Base-by-base conservation (phyloP, 1,140 invertebrate genomes). In the Pseudoatta argentina region DNA sequence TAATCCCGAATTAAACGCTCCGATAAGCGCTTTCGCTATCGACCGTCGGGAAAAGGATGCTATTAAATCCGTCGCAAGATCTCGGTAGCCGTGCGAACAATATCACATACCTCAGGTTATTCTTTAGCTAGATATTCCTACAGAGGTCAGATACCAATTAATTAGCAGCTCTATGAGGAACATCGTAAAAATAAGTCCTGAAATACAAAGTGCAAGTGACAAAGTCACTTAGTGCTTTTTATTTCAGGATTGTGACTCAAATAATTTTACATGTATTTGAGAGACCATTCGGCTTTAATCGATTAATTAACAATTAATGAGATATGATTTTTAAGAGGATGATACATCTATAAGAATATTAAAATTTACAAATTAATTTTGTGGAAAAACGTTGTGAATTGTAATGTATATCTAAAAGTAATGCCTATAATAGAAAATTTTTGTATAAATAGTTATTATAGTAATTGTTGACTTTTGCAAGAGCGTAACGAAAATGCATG, bases 1-100 rank as follows among this genome's bases (percentile, higher is more conserved):
- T 93, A 91, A 93, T 87, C 86, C 86, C 86, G 87, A 93, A 91
- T 92, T 92, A 92, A 93, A 92, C 87, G 86, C 76, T 55, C 78
- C 85, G 77, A 71, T 77, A 86, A 92, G 64, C 91, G 66, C 71
- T 83, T 73, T 75, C 88, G 44, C 85, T 72, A 83, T 83, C 79
- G 79, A 83, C 18, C 61, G 59, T 48, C n/a, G 27, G 27, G 27
- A 30, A 30, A 30, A 30, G 27, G 27, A 30, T 30, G 27, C 27
- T 30, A 30, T 3, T 4, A 30, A 30, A 30, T 30, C 30, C 30
- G 30, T 4, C 30, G 30, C 59, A 8, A 48, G 61, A 79, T 69
- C 63, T 21, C 48, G 67, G 21, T 81, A 24, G 64, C 51, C 30
- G 51, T 57, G 64, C 16, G 30, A 72, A 34, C 48, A 71, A 81